A percentile compares a stretch with the other conserved stretches of the same genome.
Evolutionary conservation across 2,888 invertebrate species (phyloP).

Genomic region (Caenorhabditis wallacei): DNA sequence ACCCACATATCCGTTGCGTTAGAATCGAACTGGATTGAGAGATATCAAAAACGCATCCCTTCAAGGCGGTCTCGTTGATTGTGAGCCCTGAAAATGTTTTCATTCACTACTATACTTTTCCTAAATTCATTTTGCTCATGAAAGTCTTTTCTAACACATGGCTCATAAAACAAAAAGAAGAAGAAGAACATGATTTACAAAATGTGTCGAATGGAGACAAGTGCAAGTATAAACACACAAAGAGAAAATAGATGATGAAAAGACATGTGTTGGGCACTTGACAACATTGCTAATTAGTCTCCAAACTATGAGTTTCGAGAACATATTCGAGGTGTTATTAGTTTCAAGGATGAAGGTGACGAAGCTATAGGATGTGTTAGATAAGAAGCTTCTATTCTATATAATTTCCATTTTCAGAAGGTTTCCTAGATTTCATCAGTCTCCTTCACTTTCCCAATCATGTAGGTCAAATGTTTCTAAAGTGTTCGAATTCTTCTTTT

Average conservation of each 20-base stretch:
- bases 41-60: conserved; percentile 79
- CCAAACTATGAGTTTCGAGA: conserved; percentile 11
- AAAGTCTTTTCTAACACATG: conserved; percentile 28
- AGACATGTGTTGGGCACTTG: conserved; percentile 36
- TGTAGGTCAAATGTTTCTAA: neutral
- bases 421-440: too few relatives aligned
- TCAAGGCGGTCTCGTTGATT: conserved; percentile 68
- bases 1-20: conserved; percentile 76
- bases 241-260: conserved; percentile 6
- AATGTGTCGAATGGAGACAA: conserved; percentile 42
- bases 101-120: neutral
- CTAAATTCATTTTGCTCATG: neutral
- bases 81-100: conserved; percentile 65
- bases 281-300: conserved; percentile 42
- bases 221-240: conserved; percentile 58
- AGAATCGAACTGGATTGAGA: conserved; percentile 72
- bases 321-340: neutral
- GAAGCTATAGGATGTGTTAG: neutral
- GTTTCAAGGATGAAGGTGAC: neutral
- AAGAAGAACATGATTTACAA: conserved; percentile 22
- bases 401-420: too few relatives aligned
- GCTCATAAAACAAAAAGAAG: conserved; percentile 24
- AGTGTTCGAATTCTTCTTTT: conserved; percentile 6
- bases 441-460: neutral
- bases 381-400: too few relatives aligned